phyloP scores from a whole-genome alignment of 2,888 invertebrate genomes.

The Tipula vernalis region DNA sequence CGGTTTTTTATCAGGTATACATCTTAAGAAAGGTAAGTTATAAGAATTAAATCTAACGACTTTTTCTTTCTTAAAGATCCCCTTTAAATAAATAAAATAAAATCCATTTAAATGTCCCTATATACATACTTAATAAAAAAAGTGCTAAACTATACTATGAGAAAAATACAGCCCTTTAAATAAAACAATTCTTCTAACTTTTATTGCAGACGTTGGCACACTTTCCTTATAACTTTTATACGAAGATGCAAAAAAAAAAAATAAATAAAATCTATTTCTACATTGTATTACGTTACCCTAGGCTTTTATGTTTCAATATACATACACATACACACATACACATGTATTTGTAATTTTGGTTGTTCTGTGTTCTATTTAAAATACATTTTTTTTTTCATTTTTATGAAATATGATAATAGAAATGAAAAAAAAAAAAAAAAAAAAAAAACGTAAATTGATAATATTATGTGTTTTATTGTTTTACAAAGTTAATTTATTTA shows the following conservation, averaged over 20 bases:
- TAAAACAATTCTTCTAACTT: neutral
- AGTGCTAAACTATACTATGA: neutral
- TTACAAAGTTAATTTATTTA: neutral
- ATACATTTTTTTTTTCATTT: neutral
- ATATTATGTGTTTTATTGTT: neutral
- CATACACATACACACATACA: neutral
- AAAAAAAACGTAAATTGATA: conserved; percentile 4
- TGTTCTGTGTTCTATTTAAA: neutral
- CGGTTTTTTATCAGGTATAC: neutral
- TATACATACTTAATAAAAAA: neutral
- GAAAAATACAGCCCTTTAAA: neutral
- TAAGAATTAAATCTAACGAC: neutral
- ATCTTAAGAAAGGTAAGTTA: neutral
- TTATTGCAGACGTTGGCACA: neutral
- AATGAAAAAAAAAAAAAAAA: neutral
- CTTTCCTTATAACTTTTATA: neutral
- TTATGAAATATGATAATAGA: neutral
- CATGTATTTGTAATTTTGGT: neutral
- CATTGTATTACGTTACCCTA: neutral
- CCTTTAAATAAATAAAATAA: neutral
- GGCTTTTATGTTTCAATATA: neutral
- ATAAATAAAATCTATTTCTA: neutral
- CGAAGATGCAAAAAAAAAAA: neutral
- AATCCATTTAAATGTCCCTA: neutral
- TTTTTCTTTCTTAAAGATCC: neutral